Base-by-base conservation (phyloP, 2,113 vertebrate genomes). In the Prochilodus magdalenae region DNA sequence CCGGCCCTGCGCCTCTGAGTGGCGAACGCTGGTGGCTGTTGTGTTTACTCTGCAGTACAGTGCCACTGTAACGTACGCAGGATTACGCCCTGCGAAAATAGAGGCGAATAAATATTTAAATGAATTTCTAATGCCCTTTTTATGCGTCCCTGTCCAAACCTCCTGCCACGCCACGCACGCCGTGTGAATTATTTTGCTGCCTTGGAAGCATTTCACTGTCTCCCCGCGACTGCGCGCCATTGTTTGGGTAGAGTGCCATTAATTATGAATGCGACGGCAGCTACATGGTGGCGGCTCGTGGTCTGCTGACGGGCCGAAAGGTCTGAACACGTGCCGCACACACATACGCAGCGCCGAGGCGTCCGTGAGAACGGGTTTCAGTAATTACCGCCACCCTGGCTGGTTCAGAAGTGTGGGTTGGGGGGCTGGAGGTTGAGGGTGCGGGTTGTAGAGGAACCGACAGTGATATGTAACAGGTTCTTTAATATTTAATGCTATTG, bases 401-500 rank as follows among this genome's bases (percentile, higher is more conserved):
- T 55, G 79, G 71, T 33, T 33, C 74, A 16, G 60, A 55, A 20
- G 79, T 66, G 18, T 81, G 66, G 40, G 53, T 74, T 51, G 29
- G 36, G 59, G 26, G 11, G 44, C 36, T 29, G 60, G 44, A 27
- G 71, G 72, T 67, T 53, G 4, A 44, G 47, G 12, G 33, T 27
- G 36, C 10, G 7, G n/a, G 27, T 30, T 44, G 27, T 69, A 30
- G 11, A 49, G 27, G 55, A 62, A 57, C 53, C 26, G 30, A 15
- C 18, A 4, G 14, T 7, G 60, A 36, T 73, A 44, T 13, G 71
- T 67, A 81, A 74, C 22, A 33, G 75, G 60, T 3, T 18, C 49
- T n/a, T 75, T 59, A 82, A 82, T 75, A 57, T 75, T 82, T 75
- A 82, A 82, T 53, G 47, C 20, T 69, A 33, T 75, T 30, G 80